Evolutionary conservation across 2,888 invertebrate genomes (phyloP).

Genomic region (Eupithecia insigniata): DNA sequence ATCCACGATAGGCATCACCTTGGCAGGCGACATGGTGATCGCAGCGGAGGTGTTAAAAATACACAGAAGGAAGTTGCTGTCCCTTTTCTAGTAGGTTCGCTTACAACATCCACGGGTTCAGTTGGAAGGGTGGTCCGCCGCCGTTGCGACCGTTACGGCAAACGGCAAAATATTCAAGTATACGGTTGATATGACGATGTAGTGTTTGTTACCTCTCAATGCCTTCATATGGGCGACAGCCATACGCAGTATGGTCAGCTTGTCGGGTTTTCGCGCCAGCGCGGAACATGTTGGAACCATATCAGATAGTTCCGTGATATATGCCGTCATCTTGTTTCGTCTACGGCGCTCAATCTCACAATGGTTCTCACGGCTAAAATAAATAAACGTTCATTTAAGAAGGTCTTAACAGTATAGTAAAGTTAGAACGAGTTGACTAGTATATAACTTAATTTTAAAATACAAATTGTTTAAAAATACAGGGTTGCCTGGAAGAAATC

Average conservation of each 20-base stretch:
- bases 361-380: conserved; percentile 95
- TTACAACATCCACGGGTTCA: background rate
- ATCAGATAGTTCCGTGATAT: conserved; percentile 99
- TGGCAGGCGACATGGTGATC: background rate
- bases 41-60: background rate
- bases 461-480: no score
- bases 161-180: background rate
- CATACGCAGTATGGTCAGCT: conserved; percentile 99
- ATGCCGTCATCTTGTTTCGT: conserved; percentile 99
- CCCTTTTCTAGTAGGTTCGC: background rate
- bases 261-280: conserved; percentile 98
- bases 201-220: conserved; percentile 88
- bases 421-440: no score
- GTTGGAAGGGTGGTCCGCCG: background rate
- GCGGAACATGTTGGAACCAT: conserved; percentile 99
- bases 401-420: no score
- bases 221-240: conserved; percentile 99
- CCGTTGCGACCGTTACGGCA: background rate
- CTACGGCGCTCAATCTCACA: conserved; percentile 99
- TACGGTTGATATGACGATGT: background rate
- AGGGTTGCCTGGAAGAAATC: no score
- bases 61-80: background rate
- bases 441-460: no score
- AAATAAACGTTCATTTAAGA: no score
- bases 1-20: no score